Conservation (phyloP, 2,888 invertebrate species). For the Drosophila mimica region DNA sequence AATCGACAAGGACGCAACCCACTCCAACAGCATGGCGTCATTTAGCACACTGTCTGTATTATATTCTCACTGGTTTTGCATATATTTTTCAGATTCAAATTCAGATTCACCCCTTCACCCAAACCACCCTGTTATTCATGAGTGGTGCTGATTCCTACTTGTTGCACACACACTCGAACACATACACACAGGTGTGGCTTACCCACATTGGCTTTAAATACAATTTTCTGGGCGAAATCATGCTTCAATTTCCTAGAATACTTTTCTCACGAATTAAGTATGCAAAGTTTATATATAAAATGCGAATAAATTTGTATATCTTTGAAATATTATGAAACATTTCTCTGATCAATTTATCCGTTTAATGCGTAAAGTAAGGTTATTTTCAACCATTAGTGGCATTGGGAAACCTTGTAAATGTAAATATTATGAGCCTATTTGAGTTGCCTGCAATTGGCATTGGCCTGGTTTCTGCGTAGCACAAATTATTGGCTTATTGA, state of each 20-base stretch:
- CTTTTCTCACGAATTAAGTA: neutral
- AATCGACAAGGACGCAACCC: slow-evolving; percentile 57
- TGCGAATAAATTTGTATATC: no score
- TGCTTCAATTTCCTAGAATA: neutral
- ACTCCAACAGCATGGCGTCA: neutral
- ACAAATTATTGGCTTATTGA: slow-evolving; percentile 7
- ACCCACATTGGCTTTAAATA: slow-evolving; percentile 12
- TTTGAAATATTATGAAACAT: neutral
- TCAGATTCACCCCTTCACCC: slow-evolving; percentile 47
- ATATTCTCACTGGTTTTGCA: slow-evolving; percentile 60
- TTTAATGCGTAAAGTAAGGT: neutral
- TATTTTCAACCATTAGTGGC: neutral
- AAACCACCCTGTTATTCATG: slow-evolving; percentile 36
- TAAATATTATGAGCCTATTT: neutral
- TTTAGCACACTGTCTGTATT: slow-evolving; percentile 8
- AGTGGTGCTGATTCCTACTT: slow-evolving; percentile 47
- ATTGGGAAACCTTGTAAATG: neutral
- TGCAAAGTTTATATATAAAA: neutral
- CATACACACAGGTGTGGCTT: slow-evolving; percentile 23
- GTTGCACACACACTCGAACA: slow-evolving; percentile 39
- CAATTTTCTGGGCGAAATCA: slow-evolving; percentile 2
- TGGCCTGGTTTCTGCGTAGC: neutral
- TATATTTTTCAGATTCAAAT: slow-evolving; percentile 57
- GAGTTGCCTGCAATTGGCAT: slow-evolving; percentile 6
- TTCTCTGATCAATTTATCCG: neutral